Evolutionary conservation across 2,113 vertebrate genomes (phyloP).

Genomic region (Physeter macrocephalus): DNA sequence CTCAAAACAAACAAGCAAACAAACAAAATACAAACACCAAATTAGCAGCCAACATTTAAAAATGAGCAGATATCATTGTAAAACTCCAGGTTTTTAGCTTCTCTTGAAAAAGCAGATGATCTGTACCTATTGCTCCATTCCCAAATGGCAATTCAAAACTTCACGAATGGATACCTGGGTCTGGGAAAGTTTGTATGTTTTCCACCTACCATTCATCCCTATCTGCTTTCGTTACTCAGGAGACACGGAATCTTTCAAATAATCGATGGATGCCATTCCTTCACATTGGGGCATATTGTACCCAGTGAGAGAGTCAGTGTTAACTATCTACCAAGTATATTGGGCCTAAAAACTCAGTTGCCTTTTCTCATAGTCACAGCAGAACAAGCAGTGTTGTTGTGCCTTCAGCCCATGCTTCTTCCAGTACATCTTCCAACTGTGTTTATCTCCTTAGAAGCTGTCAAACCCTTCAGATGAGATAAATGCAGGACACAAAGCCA

Average conservation of each 20-base stretch:
- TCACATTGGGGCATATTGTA: neutral
- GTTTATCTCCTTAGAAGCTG: slow-evolving; percentile 21
- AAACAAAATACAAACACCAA: neutral
- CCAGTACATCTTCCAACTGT: neutral
- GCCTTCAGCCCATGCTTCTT: neutral
- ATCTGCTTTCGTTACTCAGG: neutral
- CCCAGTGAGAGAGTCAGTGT: neutral
- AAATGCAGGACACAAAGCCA: neutral
- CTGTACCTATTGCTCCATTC: neutral
- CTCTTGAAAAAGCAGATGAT: neutral
- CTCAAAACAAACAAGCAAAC: neutral
- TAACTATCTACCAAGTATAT: neutral
- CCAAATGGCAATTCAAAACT: neutral
- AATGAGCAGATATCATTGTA: neutral
- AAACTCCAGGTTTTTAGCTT: neutral
- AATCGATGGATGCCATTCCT: rapidly evolving
- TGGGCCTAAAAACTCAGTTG: neutral
- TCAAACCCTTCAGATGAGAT: slow-evolving; percentile 29
- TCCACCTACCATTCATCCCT: neutral
- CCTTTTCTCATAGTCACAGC: neutral
- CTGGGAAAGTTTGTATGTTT: neutral
- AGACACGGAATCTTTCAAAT: neutral
- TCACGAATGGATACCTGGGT: neutral
- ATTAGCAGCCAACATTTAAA: neutral
- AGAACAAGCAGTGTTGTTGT: neutral